A percentile compares a stretch with the other conserved stretches of the same genome.
These are phyloP conservation scores for Brachyrhaphis roseni DNA, from an alignment of 2,797 vertebrate genomes.

Conservation along the genomic window DNA sequence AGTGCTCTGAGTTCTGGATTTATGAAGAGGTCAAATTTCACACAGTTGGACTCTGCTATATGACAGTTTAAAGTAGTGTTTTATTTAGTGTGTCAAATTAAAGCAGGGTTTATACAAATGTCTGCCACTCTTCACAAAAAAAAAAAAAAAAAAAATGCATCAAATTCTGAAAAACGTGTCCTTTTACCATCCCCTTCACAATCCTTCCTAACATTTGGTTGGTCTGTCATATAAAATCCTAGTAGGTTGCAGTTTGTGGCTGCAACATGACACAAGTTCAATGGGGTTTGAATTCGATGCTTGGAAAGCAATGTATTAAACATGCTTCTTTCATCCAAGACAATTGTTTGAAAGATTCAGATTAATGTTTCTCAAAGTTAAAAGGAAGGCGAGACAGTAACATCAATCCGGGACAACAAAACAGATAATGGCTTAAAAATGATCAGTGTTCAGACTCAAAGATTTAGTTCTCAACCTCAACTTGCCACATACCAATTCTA, in stretches of 20 bases:
- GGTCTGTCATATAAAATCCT: background rate
- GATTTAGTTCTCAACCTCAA: conserved; percentile 7
- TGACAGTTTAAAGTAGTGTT: background rate
- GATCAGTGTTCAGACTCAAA: background rate
- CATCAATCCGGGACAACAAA: background rate
- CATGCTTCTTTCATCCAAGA: background rate
- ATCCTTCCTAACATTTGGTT: background rate
- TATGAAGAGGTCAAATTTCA: background rate
- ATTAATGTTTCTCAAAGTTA: background rate
- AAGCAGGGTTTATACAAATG: background rate
- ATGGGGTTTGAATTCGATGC: background rate
- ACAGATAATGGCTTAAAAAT: background rate
- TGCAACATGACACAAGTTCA: background rate
- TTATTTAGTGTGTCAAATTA: background rate
- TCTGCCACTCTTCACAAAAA: background rate
- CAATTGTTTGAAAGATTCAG: background rate
- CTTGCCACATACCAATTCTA: background rate
- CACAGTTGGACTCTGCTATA: background rate
- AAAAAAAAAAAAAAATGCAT: too few relatives aligned
- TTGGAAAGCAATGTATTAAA: background rate
- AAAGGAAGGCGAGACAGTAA: background rate
- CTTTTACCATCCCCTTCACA: background rate
- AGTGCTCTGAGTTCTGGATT: background rate
- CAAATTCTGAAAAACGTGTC: too few relatives aligned
- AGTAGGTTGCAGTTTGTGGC: background rate